Evolutionary conservation across 1,140 invertebrate species (phyloP).

Genomic region (Trichonephila inaurata): DNA sequence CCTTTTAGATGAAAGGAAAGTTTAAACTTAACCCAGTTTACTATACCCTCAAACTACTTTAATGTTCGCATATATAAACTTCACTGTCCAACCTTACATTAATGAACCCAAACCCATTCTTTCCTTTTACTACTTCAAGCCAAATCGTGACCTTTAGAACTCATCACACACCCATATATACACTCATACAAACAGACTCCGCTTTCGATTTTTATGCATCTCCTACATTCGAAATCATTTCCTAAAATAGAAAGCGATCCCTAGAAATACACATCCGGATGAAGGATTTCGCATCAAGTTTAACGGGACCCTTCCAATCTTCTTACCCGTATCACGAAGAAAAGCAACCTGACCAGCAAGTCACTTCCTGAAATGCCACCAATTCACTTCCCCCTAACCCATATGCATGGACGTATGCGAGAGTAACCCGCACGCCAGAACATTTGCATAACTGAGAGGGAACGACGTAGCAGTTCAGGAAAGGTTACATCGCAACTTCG

Average conservation of each 20-base stretch:
- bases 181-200: not conserved
- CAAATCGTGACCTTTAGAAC: conserved; percentile 15
- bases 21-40: too few relatives aligned
- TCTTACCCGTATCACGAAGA: not conserved
- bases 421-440: not conserved
- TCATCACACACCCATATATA: not conserved
- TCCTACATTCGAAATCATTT: not conserved
- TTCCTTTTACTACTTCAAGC: not conserved
- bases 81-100: not conserved
- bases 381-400: not conserved
- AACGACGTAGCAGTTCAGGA: not conserved
- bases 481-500: conserved; percentile 54
- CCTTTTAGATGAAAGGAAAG: too few relatives aligned
- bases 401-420: not conserved
- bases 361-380: conserved; percentile 24
- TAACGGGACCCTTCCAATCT: conserved; percentile 14
- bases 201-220: not conserved
- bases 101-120: not conserved
- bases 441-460: conserved; percentile 29
- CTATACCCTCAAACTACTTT: not conserved
- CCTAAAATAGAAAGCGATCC: not conserved
- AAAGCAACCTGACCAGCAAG: conserved; percentile 19
- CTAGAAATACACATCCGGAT: not conserved
- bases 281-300: conserved; percentile 17
- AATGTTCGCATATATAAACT: not conserved